Evolutionary conservation across 2,888 invertebrate species (phyloP), one percentile per base, ranked within the genome.

Genomic region (Alentia gelatinosa): DNA sequence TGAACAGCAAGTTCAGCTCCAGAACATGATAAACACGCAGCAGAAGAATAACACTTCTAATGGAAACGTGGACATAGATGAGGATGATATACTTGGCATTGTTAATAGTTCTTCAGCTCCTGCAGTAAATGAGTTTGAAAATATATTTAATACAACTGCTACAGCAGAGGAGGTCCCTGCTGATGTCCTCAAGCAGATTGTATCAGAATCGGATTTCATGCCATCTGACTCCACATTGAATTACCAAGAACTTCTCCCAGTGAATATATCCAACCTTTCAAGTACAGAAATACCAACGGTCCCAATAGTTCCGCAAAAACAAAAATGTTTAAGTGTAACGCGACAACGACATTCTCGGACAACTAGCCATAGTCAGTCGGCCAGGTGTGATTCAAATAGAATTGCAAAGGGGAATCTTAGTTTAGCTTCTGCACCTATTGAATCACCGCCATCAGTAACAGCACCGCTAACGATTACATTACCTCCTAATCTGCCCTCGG

Each of bases 401-500:
- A n/a, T n/a, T n/a, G n/a, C n/a, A n/a, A n/a, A n/a, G n/a, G n/a
- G n/a, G n/a, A n/a, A n/a, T n/a, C n/a, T n/a, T n/a, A n/a, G n/a
- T n/a, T n/a, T n/a, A n/a, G n/a, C n/a, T n/a, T n/a, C n/a, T n/a
- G n/a, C n/a, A n/a, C n/a, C n/a, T n/a, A n/a, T n/a, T n/a, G n/a
- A 79, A 23, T 7, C 39, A 1, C 23, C 56, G 19, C 19, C 75
- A 75, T n/a, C 75, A 75, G 15, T 19, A 30, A 4, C 75, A 50
- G 47, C 15, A 12, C 86, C 86, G 12, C 42, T 86, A 0, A 86
- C 42, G 3, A 86, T 86, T 5, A 42, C 26, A 12, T 30, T 86
- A 19, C 86, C 86, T 12, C 86, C 86, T 19, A 47, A 50, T 26
- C 86, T 86, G 7, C 86, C 86, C n/a, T 23, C 50, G 19, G 86